Base-by-base conservation (phyloP, 2,888 invertebrate genomes). In the Rhamnusium bicolor region DNA sequence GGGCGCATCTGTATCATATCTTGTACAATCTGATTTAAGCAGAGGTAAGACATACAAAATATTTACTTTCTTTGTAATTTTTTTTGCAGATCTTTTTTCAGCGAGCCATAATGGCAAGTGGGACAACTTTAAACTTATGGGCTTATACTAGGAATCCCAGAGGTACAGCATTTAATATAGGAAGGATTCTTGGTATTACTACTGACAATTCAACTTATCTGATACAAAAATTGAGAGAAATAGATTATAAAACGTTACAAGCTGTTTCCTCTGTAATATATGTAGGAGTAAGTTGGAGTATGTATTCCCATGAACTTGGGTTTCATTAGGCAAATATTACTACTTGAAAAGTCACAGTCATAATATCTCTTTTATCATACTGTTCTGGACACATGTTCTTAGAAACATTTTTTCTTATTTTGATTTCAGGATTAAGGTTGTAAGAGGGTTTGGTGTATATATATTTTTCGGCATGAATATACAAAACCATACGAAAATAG, bases 71-170 rank as follows among this genome's bases (percentile, higher is more conserved):
- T 32, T 62, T 47, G 2, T 4, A 24, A 4, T 6, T 6, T 24
- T 6, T 56, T 46, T 72, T 72, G 14, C 54, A 80, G 83, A 76
- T 46, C 72, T 84, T 24, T n/a, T 81, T 82, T 51, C 75, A 81
- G 1, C 67, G 69, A 51, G 84, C 80, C 29, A 84, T 84, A 27
- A 75, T 83, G 76, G 65, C 80, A 65, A 82, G 82, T 68, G 84
- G 84, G 2, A 74, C 79, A 10, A 74, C 77, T 5, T 60, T 83
- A 27, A 77, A 79, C 62, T 62, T 76, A 8, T 84, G 83, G 82
- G 67, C 74, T 4, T 69, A 78, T n/a, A 72, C 71, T 24, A 68
- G 78, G 27, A 53, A 74, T 14, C 78, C 79, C 2, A 67, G 70
- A 54, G 18, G 68, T 54, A 73, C 72, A 12, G 75, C 79, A 3